A percentile compares a stretch with the other conserved stretches of the same genome.
phyloP scores from a whole-genome alignment of 2,797 vertebrate genomes.

The Poeciliopsis paucimaculata region DNA sequence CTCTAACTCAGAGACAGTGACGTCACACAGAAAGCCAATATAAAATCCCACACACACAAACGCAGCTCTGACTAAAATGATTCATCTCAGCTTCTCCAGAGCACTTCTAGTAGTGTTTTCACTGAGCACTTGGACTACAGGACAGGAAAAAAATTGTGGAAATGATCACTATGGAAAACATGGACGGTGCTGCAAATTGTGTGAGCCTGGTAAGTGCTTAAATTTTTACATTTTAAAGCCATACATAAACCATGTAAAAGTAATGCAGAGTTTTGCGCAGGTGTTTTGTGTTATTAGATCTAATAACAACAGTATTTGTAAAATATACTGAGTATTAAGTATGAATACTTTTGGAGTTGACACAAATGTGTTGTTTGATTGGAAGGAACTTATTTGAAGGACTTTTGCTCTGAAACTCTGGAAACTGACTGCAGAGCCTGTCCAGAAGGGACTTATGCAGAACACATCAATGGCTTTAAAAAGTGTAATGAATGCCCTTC shows the following conservation, averaged over 20 bases:
- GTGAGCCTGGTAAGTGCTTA: constrained; percentile 68
- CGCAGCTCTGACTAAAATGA: constrained; percentile 54
- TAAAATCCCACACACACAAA: constrained; percentile 40
- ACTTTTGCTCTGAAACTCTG: constrained; percentile 22
- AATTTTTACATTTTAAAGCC: neutral
- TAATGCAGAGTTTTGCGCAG: neutral
- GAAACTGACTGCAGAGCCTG: constrained; percentile 61
- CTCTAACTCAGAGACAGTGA: constrained; percentile 28
- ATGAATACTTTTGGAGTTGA: neutral
- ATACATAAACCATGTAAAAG: neutral
- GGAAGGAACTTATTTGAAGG: constrained; percentile 55
- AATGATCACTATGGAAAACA: fast-evolving
- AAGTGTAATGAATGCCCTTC: constrained; percentile 49
- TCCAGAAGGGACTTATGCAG: neutral
- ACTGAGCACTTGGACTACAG: constrained; percentile 26
- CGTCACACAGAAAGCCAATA: constrained; percentile 45
- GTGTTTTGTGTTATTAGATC: constrained; percentile 15
- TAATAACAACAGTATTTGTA: neutral
- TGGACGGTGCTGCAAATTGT: constrained; percentile 62
- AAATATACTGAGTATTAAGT: neutral
- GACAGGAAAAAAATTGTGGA: constrained; percentile 16
- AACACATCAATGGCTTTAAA: constrained; percentile 1
- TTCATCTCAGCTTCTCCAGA: constrained; percentile 3
- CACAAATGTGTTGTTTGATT: constrained; percentile 4
- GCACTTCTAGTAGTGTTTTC: constrained; percentile 2